Evolutionary conservation across 2,888 invertebrate genomes (phyloP), one percentile per base, ranked within the genome.

Genomic region (Ichneumoninae sp.): DNA sequence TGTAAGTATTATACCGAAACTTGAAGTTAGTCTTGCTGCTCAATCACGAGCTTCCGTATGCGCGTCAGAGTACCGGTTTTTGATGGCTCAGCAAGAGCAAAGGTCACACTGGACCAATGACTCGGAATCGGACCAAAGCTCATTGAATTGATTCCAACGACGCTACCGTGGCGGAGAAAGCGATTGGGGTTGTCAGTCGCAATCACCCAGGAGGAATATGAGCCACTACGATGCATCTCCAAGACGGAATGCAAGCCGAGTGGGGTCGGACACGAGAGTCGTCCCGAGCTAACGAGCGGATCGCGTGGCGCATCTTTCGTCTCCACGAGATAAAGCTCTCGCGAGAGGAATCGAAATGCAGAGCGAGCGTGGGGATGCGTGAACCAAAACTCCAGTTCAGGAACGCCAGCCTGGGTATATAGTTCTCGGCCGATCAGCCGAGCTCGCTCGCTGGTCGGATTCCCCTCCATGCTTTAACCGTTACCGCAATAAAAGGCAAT

Each of bases 401-500:
- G 47, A 47, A 33, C 40, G 74, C 74, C 74, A 44, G 74, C 54
- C 77, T 77, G 77, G 77, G 57, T 77, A 57, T 68, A 74, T 80
- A 72, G 77, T 74, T 78, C 77, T 62, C 78, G 74, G 65, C 69
- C 40, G 80, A 69, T 69, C 54, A 80, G 76, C 76, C 80, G 69
- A 26, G 70, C 65, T 66, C 86, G 82, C 85, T 84, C 82, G 88
- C 89, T 86, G 88, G 88, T 88, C 89, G 90, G 89, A 91, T 91
- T 91, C 91, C 91, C 89, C 89, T 87, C 89, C 90, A 89, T 91
- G 90, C 90, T 90, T 91, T 90, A 90, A 91, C 90, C 91, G 91
- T 91, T 91, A 89, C 90, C 84, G 91, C 90, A 92, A 92, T 92
- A 91, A 91, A 91, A 91, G 91, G 91, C 92, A 92, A 92, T 92